phyloP scores from a whole-genome alignment of 1,140 invertebrate species.

The Ceratosolen fusciceps region DNA sequence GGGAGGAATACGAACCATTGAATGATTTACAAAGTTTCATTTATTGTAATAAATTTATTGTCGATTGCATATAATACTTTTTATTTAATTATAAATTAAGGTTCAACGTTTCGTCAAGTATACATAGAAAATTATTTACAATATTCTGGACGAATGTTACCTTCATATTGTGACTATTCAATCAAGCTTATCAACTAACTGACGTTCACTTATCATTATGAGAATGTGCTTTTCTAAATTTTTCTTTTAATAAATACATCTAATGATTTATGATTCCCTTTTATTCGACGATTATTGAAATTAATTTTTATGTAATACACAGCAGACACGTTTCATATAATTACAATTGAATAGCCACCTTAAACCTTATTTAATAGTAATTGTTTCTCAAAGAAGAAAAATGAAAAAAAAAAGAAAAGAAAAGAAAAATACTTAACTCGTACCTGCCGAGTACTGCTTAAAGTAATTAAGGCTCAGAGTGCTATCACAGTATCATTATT shows the following conservation, averaged over 20 bases:
- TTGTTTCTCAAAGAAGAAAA: slow-evolving; percentile 22
- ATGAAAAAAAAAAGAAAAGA: slow-evolving; percentile 27
- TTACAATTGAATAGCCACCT: slow-evolving; percentile 29
- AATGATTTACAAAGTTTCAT: slow-evolving; percentile 5
- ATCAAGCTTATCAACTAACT: not conserved
- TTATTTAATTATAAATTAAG: slow-evolving; percentile 30
- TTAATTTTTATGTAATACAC: not conserved
- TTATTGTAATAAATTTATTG: slow-evolving; percentile 29
- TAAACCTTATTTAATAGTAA: slow-evolving; percentile 28
- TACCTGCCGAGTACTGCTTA: slow-evolving; percentile 49
- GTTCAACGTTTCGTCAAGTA: slow-evolving; percentile 17
- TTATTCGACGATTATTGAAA: not conserved
- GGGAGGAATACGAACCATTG: too few relatives aligned
- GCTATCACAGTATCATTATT: slow-evolving; percentile 51
- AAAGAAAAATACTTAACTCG: slow-evolving; percentile 42
- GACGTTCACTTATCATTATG: not conserved
- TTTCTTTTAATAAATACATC: not conserved
- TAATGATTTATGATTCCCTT: not conserved
- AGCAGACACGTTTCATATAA: not conserved
- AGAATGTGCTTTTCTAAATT: not conserved
- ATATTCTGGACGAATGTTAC: slow-evolving; percentile 8
- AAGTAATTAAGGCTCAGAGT: slow-evolving; percentile 48
- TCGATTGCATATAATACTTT: slow-evolving; percentile 36
- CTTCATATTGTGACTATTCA: slow-evolving; percentile 28
- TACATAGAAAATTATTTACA: slow-evolving; percentile 36